Evolutionary conservation across 1,140 invertebrate species (phyloP), one percentile per base, ranked within the genome.

Genomic region (Eumeta japonica): DNA sequence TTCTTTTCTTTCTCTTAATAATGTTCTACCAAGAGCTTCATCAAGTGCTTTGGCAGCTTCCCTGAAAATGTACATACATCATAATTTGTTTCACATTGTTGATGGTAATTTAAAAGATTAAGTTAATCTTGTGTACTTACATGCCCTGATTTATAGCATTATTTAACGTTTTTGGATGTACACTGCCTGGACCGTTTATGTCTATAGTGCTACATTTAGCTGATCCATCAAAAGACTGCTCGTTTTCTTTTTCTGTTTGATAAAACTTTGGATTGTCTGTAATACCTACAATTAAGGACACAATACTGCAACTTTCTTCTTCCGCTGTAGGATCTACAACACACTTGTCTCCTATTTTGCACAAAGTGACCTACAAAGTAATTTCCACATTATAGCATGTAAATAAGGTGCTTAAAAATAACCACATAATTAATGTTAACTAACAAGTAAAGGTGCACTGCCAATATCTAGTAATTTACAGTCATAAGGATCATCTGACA

Each of bases 401-500:
- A 56, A 55, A 40, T 7, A 11, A 9, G 5, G 5, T 24, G 34
- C 17, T 35, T 14, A 12, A 32, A 36, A 15, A 34, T 35, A 45
- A 37, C 5, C 12, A 9, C 12, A 28, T 29, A 39, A 40, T 33
- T 14, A 24, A 38, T 39, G 7, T 38, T 27, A 34, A 29, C 85
- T 89, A 45, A 94, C 85, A 49, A 97, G 77, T 45, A 92, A 74
- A 16, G 94, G 94, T 24, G 89, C 84, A 45, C 81, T 78, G 16
- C 79, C 79, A 1, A 89, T 83, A 62, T 94, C 83, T 10, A 97
- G 68, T 49, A 81, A 79, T 42, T 86, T 82, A 53, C 86, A 89
- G 58, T 96, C 90, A 70, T 83, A 89, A 7, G 89, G 85, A 74
- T 97, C 92, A 75, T 96, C 93, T 9, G 92, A 93, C 20, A 97